Evolutionary conservation across 2,797 vertebrate species (phyloP), one percentile per base, ranked within the genome.

Genomic region (Epinephelus awoara): DNA sequence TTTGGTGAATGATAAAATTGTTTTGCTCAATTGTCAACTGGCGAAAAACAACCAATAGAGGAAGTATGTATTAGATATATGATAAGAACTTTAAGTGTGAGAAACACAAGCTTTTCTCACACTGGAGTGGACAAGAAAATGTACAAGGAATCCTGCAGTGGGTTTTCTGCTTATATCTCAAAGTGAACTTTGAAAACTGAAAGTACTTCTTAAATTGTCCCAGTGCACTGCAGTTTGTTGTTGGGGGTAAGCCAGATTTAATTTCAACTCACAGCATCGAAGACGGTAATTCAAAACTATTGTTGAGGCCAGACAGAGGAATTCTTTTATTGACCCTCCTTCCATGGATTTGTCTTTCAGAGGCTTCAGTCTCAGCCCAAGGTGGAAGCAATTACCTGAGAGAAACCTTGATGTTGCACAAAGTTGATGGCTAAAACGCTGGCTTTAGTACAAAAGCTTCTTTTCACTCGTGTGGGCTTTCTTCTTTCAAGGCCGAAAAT

Each of bases 351-450:
- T 79, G 79, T 89, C 85, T 89, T 88, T 86, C 64, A 87, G 85
- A 75, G 52, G 75, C 67, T 62, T 72, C 64, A 56, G 61, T 64
- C 77, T 70, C 64, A 77, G 78, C 72, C 75, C 66, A 91, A 85
- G 88, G 90, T 93, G 92, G 89, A 91, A 93, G 83, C 86, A 91
- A 93, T 93, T 92, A 93, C 86, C 86, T 90, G 74, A 19, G 76
- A 85, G 80, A 67, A 73, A 89, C 80, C 80, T 84, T 82, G 65
- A 82, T 86, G 80, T 84, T 80, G 69, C 55, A 81, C 72, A 68
- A 75, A 89, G 80, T 73, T 73, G 44, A 85, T 81, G 71, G 56
- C 64, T 83, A 56, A 88, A 83, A 83, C 34, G 21, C 78, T 77
- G 75, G 44, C 64, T 2, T 3, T 65, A 72, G 63, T 55, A 79